Base-by-base conservation (phyloP, 2,888 invertebrate species). In the Xestia rhomboidea region DNA sequence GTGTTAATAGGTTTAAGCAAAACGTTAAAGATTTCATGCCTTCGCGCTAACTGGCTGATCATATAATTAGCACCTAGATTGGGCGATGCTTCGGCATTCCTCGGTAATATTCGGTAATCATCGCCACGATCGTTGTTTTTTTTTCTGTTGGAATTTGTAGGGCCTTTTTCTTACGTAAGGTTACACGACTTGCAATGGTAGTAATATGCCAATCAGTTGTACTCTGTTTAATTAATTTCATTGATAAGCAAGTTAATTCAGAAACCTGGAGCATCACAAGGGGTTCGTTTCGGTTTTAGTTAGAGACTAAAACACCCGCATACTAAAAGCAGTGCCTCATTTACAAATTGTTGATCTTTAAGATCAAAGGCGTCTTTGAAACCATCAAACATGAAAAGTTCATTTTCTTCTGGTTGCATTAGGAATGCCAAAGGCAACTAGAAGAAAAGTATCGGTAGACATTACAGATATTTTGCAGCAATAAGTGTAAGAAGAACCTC, bases 21-120 rank as follows among this genome's bases (percentile, higher is more conserved):
- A 89, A 85, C 84, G 79, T 82, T 83, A 76, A 85, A 79, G 89
- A 90, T 92, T 92, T 92, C 88, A 92, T 89, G 91, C 81, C 88
- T 88, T 90, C 84, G 77, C 76, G 82, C 81, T 89, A 86, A 86
- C 77, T 86, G 84, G 82, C 78, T 91, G 90, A 88, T 88, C 88
- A 87, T 84, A 86, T 89, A 87, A 89, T 92, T 89, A 92, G 88
- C 86, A 84, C 82, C 84, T 82, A 77, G 76, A 86, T 87, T 79
- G 76, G 74, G 57, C 71, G 78, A 78, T 81, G 76, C 79, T 86
- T 85, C 76, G 79, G 85, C 27, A 46, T 77, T 79, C 73, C 64
- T 85, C 73, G 79, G 66, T 46, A 46, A 74, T 68, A 60, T 67
- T 83, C 74, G 85, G 68, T 27, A 54, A 72, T 72, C 62, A n/a